Conservation (phyloP, 1,140 invertebrate genomes). For the Anastrepha ludens region DNA sequence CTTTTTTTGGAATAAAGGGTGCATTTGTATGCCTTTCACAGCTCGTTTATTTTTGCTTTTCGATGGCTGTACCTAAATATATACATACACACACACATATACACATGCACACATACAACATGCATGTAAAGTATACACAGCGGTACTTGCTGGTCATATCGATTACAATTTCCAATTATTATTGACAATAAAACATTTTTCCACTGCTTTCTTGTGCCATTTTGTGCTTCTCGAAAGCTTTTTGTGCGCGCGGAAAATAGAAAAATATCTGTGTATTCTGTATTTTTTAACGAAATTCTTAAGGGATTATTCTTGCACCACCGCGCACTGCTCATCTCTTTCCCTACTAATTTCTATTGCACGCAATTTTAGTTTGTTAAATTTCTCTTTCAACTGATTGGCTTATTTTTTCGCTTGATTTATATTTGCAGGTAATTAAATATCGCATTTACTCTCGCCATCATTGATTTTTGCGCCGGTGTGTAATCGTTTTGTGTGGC, state of each 20-base stretch:
- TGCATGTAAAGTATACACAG: background rate
- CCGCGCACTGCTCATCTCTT: background rate
- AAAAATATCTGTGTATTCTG: background rate
- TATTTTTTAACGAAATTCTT: too few relatives aligned
- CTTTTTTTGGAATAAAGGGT: too few relatives aligned
- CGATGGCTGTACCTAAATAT: background rate
- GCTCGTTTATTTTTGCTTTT: background rate
- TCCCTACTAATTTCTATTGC: background rate
- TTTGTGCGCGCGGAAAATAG: background rate
- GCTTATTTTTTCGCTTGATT: background rate
- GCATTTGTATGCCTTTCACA: background rate
- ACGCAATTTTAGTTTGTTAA: conserved; percentile 14
- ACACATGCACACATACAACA: background rate
- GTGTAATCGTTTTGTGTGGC: conserved; percentile 30
- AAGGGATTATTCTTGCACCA: too few relatives aligned
- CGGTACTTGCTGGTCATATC: background rate
- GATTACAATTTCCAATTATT: conserved; percentile 33
- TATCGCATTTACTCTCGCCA: background rate
- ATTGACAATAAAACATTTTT: background rate
- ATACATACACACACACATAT: background rate
- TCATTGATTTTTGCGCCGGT: background rate
- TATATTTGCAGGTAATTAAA: conserved; percentile 18
- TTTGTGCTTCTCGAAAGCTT: background rate
- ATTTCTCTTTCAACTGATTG: conserved; percentile 27
- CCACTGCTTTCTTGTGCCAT: background rate